Conservation (phyloP, 1,140 invertebrate genomes). For the Leptopilina boulardi region DNA sequence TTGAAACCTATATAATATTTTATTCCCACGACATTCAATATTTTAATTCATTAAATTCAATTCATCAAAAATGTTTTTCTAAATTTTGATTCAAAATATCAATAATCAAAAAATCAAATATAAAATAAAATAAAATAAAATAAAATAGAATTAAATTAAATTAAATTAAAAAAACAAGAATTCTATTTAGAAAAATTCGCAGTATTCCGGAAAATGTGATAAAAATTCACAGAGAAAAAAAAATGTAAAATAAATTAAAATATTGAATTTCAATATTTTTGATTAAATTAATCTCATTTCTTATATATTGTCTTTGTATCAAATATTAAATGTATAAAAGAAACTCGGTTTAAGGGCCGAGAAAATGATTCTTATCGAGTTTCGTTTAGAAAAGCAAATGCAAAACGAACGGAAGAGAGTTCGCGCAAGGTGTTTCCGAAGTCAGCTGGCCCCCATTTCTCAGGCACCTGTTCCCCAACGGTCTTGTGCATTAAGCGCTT, state of each 20-base stretch:
- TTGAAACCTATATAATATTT: neutral
- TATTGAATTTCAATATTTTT: too few relatives aligned
- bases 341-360: neutral
- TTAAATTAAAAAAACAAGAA: too few relatives aligned
- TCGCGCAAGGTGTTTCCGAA: constrained; percentile 63
- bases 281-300: neutral
- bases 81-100: neutral
- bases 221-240: too few relatives aligned
- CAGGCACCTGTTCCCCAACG: constrained; percentile 61
- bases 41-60: neutral
- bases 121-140: too few relatives aligned
- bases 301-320: neutral
- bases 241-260: neutral
- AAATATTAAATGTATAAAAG: neutral
- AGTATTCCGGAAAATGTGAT: too few relatives aligned
- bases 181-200: too few relatives aligned
- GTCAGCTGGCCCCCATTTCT: constrained; percentile 63
- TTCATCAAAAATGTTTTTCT: too few relatives aligned
- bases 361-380: constrained; percentile 37
- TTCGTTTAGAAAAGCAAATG: constrained; percentile 26
- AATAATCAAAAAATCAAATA: neutral
- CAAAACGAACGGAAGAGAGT: constrained; percentile 45
- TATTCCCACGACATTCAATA: neutral
- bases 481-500: constrained; percentile 37
- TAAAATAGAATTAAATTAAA: too few relatives aligned